These are phyloP conservation scores for Sarcoramphus papa DNA, from an alignment of 2,797 vertebrate genomes.

Conservation along the genomic window DNA sequence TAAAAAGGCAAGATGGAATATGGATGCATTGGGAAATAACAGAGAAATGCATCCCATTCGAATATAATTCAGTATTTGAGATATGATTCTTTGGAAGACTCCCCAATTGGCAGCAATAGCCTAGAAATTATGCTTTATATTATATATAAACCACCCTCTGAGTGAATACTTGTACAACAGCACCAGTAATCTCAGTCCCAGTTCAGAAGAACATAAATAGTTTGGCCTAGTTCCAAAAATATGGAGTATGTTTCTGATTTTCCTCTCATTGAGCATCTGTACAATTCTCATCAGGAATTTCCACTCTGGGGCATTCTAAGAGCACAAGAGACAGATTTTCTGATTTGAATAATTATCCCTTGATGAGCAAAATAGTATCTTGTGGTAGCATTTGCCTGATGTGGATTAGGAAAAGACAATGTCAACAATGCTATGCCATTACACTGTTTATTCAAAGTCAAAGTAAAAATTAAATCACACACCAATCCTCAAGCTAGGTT, in stretches of 20 bases:
- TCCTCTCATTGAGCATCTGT: background rate
- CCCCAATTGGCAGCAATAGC: slow-evolving; percentile 32
- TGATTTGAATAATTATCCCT: slow-evolving; percentile 11
- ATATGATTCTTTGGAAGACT: slow-evolving; percentile 45
- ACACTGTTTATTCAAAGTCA: background rate
- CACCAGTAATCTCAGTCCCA: background rate
- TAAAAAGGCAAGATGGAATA: slow-evolving; percentile 53
- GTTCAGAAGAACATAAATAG: slow-evolving; percentile 24
- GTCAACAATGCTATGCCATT: background rate
- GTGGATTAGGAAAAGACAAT: background rate
- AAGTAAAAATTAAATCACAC: background rate
- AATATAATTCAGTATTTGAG: slow-evolving; percentile 30
- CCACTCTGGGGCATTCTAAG: background rate
- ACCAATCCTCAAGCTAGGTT: background rate
- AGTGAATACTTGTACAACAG: slow-evolving; percentile 4
- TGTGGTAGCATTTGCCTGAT: background rate
- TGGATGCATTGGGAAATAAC: slow-evolving; percentile 53
- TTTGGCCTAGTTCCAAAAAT: slow-evolving; percentile 16
- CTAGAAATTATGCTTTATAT: slow-evolving; percentile 42
- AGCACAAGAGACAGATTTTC: background rate
- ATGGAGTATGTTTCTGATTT: background rate
- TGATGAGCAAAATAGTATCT: background rate
- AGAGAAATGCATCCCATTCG: slow-evolving; percentile 38
- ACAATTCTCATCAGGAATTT: slow-evolving; percentile 41
- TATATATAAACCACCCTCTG: slow-evolving; percentile 46